These are phyloP conservation scores for Hypanus sabinus DNA, from an alignment of 2,113 vertebrate genomes.

Conservation along the genomic window DNA sequence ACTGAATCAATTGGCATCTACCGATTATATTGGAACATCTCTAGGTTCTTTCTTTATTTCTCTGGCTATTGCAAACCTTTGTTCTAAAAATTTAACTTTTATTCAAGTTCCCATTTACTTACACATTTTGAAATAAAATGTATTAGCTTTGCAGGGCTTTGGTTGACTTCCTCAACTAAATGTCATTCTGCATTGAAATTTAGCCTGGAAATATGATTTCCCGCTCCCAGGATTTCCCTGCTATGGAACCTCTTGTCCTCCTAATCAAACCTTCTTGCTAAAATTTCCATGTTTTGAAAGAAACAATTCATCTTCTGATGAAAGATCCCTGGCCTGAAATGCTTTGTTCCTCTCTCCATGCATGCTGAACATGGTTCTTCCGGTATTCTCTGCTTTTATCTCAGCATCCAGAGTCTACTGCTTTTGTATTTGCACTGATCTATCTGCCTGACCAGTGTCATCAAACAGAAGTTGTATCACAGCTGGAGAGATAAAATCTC, in stretches of 20 bases:
- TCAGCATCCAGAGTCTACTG: too few relatives aligned
- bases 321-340: too few relatives aligned
- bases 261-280: neutral
- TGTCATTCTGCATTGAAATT: neutral
- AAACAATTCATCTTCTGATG: neutral
- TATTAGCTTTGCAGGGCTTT: neutral
- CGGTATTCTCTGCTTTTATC: too few relatives aligned
- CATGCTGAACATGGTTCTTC: too few relatives aligned
- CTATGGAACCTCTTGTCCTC: neutral
- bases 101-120: neutral
- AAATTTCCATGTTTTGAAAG: neutral
- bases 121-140: neutral
- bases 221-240: neutral
- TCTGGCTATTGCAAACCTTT: neutral
- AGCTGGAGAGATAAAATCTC: neutral
- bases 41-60: neutral
- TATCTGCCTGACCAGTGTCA: too few relatives aligned
- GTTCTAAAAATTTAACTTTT: neutral
- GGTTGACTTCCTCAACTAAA: neutral
- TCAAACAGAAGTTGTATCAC: neutral
- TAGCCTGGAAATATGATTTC: neutral
- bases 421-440: too few relatives aligned
- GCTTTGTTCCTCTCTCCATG: too few relatives aligned
- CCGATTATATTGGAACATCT: neutral
- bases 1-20: neutral